These are phyloP conservation scores for Pogonomyrmex barbatus DNA, from an alignment of 1,140 invertebrate species.

Conservation along the genomic window DNA sequence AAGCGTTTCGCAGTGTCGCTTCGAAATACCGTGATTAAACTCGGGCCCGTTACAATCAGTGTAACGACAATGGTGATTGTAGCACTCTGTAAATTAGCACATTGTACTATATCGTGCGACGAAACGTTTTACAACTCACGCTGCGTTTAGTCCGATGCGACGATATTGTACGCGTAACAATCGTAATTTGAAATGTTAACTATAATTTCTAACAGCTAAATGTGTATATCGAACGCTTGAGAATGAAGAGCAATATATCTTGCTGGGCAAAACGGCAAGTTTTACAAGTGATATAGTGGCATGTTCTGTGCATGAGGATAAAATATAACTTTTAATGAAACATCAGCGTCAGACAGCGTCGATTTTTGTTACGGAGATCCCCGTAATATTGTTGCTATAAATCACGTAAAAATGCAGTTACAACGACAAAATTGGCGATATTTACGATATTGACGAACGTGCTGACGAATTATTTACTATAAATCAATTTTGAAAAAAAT, in stretches of 20 bases:
- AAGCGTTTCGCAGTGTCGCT: conserved; percentile 31
- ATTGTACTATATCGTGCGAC: background rate
- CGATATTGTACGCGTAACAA: background rate
- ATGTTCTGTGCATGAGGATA: background rate
- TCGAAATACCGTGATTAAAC: conserved; percentile 52
- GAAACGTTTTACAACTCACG: conserved; percentile 45
- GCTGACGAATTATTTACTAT: conserved; percentile 16
- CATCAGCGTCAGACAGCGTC: conserved; percentile 37
- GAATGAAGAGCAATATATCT: conserved; percentile 41
- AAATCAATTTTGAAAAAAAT: conserved; percentile 4
- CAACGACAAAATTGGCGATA: conserved; percentile 36
- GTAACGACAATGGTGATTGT: conserved; percentile 56
- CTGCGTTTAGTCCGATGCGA: conserved; percentile 33
- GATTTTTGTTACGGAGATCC: conserved; percentile 38
- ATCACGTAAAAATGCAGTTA: conserved; percentile 47
- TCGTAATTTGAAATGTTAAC: conserved; percentile 46
- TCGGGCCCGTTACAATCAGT: conserved; percentile 41
- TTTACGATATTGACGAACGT: conserved; percentile 29
- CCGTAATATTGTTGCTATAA: conserved; percentile 52
- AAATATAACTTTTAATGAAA: conserved; percentile 64
- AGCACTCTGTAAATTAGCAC: conserved; percentile 50
- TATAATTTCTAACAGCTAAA: conserved; percentile 46
- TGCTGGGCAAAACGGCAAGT: background rate
- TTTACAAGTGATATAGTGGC: conserved; percentile 34
- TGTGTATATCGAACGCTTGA: background rate